phyloP scores from a whole-genome alignment of 2,113 vertebrate species.

The Cyprinodon variegatus region DNA sequence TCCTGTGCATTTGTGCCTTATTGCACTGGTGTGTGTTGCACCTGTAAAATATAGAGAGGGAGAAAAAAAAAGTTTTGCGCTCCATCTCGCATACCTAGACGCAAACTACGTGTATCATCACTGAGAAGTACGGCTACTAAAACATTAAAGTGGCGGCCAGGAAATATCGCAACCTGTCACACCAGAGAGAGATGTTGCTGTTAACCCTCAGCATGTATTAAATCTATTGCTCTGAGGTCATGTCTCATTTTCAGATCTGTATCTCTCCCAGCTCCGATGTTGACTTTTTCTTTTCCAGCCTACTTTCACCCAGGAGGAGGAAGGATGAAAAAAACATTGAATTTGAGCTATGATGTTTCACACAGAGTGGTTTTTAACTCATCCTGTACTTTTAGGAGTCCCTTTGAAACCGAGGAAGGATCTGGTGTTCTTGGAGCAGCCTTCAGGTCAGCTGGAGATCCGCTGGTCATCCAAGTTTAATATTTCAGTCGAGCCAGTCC shows the following conservation, averaged over 20 bases:
- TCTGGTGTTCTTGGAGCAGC: slow-evolving; percentile 86
- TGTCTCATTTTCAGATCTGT: slow-evolving; percentile 64
- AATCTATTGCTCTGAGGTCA: slow-evolving; percentile 67
- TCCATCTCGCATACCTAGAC: slow-evolving; percentile 61
- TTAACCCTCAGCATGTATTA: slow-evolving; percentile 67
- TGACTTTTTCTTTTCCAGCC: slow-evolving; percentile 54
- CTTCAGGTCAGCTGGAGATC: slow-evolving; percentile 87
- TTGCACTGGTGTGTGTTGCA: slow-evolving; percentile 35
- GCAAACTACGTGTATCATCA: slow-evolving; percentile 66
- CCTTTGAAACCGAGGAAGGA: slow-evolving; percentile 96
- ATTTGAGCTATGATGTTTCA: slow-evolving; percentile 35
- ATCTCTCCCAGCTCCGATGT: slow-evolving; percentile 44
- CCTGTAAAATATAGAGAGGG: slow-evolving; percentile 21
- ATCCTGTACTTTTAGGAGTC: slow-evolving; percentile 82
- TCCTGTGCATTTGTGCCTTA: slow-evolving; percentile 55
- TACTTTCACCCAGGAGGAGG: slow-evolving; percentile 19
- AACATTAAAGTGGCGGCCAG: slow-evolving; percentile 46
- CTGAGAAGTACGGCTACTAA: slow-evolving; percentile 55
- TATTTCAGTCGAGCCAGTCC: slow-evolving; percentile 93
- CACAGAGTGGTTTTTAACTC: slow-evolving; percentile 24
- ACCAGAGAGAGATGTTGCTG: slow-evolving; percentile 56
- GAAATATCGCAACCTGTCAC: slow-evolving; percentile 61
- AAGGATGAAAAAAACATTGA: slow-evolving; percentile 32
- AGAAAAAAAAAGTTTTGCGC: slow-evolving; percentile 10
- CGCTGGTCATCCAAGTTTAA: slow-evolving; percentile 97